Base-by-base conservation (phyloP, 2,113 vertebrate species). In the Psettodes erumei region DNA sequence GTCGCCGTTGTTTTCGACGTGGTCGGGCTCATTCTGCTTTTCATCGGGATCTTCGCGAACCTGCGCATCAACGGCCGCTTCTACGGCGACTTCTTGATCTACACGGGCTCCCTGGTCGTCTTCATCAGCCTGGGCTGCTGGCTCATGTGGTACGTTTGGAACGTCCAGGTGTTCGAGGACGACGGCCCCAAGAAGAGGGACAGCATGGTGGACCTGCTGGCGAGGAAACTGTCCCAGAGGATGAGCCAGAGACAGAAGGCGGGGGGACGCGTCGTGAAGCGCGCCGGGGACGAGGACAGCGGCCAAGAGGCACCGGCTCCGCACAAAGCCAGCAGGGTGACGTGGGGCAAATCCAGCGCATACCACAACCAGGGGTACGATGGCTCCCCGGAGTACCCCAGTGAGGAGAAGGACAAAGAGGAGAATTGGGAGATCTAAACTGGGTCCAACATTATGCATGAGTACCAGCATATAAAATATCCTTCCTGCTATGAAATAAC, bases 81-180 rank as follows among this genome's bases (percentile, higher is more conserved):
- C 8, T 93, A 94, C 15, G 93, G 93, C 0, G 94, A 95, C 83
- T 95, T 94, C 60, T 73, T 95, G 10, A 91, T 94, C 75, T 92
- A 93, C 92, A 86, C 75, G 15, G 94, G 94, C 48, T 70, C 93
- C 0, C 65, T 95, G 10, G 0, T 93, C 8, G 13, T 94, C 12
- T 93, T 94, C 86, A 1, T 55, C 60, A 94, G 94, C 70, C 62
- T 94, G 63, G 86, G 42, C 60, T 73, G 51, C 45, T 95, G 94
- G 94, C 42, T 95, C 38, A 79, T 93, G 82, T 95, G 94, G 94
- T 94, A 94, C 82, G 62, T 88, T 48, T 91, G 93, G 0, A 95
- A 95, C 89, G 60, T 95, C 12, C 82, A 21, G 19, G 81, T 88
- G 18, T 15, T 77, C 5, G 73, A 67, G 5, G 64, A 77, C 10